Evolutionary conservation across 2,888 invertebrate species (phyloP).

Genomic region (Lycia hirtaria): DNA sequence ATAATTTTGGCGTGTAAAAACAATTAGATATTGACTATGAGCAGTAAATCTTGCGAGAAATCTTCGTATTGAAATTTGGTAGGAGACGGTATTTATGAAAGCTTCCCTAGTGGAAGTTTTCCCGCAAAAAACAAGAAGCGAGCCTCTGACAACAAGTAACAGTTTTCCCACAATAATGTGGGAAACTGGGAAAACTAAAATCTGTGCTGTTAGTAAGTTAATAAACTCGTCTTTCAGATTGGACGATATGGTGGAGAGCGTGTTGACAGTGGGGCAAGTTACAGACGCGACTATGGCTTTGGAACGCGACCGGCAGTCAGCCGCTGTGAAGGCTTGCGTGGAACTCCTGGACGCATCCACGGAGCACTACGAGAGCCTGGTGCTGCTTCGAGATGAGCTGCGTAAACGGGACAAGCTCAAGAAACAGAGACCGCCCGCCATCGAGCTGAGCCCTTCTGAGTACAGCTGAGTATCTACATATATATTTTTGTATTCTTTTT

Average conservation of each 20-base stretch:
- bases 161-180: too few species aligned
- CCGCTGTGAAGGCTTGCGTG: slow-evolving; percentile 63
- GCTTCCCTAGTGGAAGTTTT: too few species aligned
- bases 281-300: slow-evolving; percentile 64
- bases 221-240: slow-evolving; percentile 54
- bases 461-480: slow-evolving; percentile 21
- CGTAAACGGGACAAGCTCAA: slow-evolving; percentile 50
- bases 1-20: too few species aligned
- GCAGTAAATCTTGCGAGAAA: too few species aligned
- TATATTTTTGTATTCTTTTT: neutral
- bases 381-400: slow-evolving; percentile 68
- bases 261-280: slow-evolving; percentile 62
- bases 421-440: slow-evolving; percentile 62
- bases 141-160: too few species aligned
- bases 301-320: slow-evolving; percentile 64
- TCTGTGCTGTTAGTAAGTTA: too few species aligned
- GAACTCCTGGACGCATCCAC: slow-evolving; percentile 68
- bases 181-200: too few species aligned
- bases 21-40: too few species aligned
- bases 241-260: slow-evolving; percentile 73
- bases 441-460: slow-evolving; percentile 58
- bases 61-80: too few species aligned
- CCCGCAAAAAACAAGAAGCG: too few species aligned
- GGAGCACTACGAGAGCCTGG: slow-evolving; percentile 74
- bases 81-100: too few species aligned